Conservation (phyloP, 2,113 vertebrate genomes). For the Hystrix cristata region DNA sequence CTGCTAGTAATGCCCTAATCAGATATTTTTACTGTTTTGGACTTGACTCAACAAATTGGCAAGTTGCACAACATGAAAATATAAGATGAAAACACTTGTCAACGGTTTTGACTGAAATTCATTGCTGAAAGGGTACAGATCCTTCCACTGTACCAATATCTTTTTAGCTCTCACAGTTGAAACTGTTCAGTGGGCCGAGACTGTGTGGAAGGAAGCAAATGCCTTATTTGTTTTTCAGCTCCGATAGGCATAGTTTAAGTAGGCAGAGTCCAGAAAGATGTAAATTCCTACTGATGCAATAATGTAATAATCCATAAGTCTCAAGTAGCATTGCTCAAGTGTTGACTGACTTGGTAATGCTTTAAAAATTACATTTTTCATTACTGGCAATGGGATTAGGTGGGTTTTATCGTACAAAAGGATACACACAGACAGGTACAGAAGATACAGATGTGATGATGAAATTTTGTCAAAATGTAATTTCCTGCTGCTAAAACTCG, state of each 20-base stretch:
- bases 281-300: slow-evolving; percentile 57
- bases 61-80: slow-evolving; percentile 11
- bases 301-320: slow-evolving; percentile 62
- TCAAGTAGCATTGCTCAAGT: slow-evolving; percentile 59
- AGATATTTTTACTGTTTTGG: not conserved
- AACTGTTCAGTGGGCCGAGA: not conserved
- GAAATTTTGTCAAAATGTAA: slow-evolving; percentile 57
- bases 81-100: not conserved
- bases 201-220: not conserved
- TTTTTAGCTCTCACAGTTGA: not conserved
- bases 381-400: slow-evolving; percentile 61
- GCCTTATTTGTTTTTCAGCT: slow-evolving; percentile 55
- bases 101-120: not conserved
- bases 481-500: slow-evolving; percentile 72
- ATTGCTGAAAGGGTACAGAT: not conserved
- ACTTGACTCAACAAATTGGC: not conserved
- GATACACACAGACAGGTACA: slow-evolving; percentile 34
- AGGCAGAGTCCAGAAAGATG: slow-evolving; percentile 37
- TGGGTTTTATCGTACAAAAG: slow-evolving; percentile 65
- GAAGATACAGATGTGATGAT: not conserved
- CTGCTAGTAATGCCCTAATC: not conserved
- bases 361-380: slow-evolving; percentile 77
- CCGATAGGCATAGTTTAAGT: not conserved
- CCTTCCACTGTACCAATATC: not conserved
- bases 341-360: slow-evolving; percentile 76